Evolutionary conservation across 2,888 invertebrate species (phyloP), one percentile per base, ranked within the genome.

Genomic region (Trisateles emortualis): DNA sequence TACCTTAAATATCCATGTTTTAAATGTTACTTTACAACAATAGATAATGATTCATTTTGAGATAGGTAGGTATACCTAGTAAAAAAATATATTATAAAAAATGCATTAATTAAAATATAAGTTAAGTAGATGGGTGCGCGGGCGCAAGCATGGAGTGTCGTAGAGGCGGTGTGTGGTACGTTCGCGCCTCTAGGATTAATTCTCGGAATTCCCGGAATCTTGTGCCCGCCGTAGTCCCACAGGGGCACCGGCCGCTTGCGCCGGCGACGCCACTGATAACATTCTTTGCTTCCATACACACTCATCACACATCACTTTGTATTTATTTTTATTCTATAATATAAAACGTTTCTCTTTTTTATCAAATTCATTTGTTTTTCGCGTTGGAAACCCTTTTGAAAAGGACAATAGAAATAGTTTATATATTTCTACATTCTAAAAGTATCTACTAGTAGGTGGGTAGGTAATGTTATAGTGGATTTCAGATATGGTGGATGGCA

Each of bases 171-270:
- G 70, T 61, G 74, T 76, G 67, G 68, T 16, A 33, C 64, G 70
- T 72, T 74, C 60, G 65, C 68, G 68, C 74, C 69, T 68, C 58
- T 69, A 63, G 65, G 72, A 77, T 71, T 71, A 70, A 64, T 73
- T 74, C 67, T 64, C 71, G 64, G 65, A 66, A 76, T 72, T 75
- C 64, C 58, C 66, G 78, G 74, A 76, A 69, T 64, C 67, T 64
- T 56, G 40, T 49, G 59, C 66, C 57, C 65, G 47, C 57, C 65
- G 47, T 46, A 53, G 44, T 48, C 50, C 55, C 47, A 52, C 49
- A 48, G 22, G 22, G 35, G 33, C 29, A 39, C 13, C 57, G 55
- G 36, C 43, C 45, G 44, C 50, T 8, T 26, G 19, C 19, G 19
- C 3, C 39, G 33, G 14, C 50, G 30, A 42, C 62, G 52, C 43